Evolutionary conservation across 2,113 vertebrate species (phyloP), one percentile per base, ranked within the genome.

Genomic region (Abramis brama): DNA sequence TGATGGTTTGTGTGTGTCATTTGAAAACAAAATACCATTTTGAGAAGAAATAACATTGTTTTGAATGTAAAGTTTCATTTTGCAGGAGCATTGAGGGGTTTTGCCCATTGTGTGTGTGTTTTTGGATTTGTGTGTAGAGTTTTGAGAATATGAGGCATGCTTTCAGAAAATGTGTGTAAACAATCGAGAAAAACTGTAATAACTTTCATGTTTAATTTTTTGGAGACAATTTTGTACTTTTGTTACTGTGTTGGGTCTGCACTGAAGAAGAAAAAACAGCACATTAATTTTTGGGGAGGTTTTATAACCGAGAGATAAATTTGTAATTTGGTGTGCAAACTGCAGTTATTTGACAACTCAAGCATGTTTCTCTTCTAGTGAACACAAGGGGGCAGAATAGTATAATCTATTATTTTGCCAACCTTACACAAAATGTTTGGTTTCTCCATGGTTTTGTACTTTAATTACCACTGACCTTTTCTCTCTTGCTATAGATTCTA

Each of bases 381-480:
- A 77, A 52, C 93, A 92, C 84, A 73, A 93, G 94, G 90, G 90
- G 92, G 93, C 93, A 93, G 86, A 59, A 84, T 25, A 80, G n/a
- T 47, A 66, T 86, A 84, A 90, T 17, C 0, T 89, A 74, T 89
- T 59, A 52, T 2, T 9, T n/a, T 36, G 21, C 45, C 55, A 3
- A 2, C 0, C 27, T 25, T 0, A 57, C 21, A 7, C 13, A 21
- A 36, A 12, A 64, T 17, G 64, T 43, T 50, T 83, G 87, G 39
- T 75, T 88, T 89, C 79, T 80, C 62, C 60, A 75, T 87, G 84
- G 71, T 82, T 89, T 91, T 90, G 87, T 91, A 87, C 91, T 91
- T 92, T 91, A 92, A 92, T 92, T 88, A 92, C 39, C 3, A 81
- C 17, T 85, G 83, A 93, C 89, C 91, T 93, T 92, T 87, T 9